Conservation (phyloP, 23 tunicate species). For the Ciona savignyi region DNA sequence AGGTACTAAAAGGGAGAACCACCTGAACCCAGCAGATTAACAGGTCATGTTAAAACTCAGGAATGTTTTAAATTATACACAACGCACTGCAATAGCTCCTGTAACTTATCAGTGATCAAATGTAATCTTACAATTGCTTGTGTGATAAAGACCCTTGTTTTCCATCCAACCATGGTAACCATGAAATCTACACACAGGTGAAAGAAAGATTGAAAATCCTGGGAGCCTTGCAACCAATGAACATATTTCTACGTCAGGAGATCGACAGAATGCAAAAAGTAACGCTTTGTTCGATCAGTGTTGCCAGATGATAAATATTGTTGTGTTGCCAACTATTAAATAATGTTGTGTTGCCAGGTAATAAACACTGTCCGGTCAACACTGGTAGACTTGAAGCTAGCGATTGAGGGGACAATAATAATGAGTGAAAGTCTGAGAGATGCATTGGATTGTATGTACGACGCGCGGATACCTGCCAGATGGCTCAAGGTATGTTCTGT, state of each 20-base stretch:
- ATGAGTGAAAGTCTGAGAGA: constrained; percentile 92
- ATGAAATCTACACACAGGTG: too few relatives aligned
- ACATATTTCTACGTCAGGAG: constrained; percentile 92
- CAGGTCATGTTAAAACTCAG: too few relatives aligned
- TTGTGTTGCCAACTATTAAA: background rate
- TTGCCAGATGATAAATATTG: background rate
- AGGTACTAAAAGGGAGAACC: too few relatives aligned
- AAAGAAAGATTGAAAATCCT: constrained; percentile 64
- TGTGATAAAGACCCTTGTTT: too few relatives aligned
- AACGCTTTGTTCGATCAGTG: background rate
- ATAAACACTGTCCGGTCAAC: constrained; percentile 62
- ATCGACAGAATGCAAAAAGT: constrained; percentile 98
- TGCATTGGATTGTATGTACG: constrained; percentile 97
- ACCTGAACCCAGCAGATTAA: too few relatives aligned
- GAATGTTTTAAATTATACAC: too few relatives aligned
- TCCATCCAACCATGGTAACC: too few relatives aligned
- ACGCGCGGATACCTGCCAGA: constrained; percentile 80
- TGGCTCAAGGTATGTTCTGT: constrained; percentile 69
- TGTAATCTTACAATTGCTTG: too few relatives aligned
- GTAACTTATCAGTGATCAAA: too few relatives aligned
- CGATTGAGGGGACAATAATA: constrained; percentile 96
- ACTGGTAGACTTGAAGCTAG: constrained; percentile 72
- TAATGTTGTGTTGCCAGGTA: constrained; percentile 38
- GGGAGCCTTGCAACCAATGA: constrained; percentile 85
- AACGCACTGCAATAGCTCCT: too few relatives aligned